phyloP scores from a whole-genome alignment of 2,113 vertebrate genomes.

The Gobiocypris rarus region DNA sequence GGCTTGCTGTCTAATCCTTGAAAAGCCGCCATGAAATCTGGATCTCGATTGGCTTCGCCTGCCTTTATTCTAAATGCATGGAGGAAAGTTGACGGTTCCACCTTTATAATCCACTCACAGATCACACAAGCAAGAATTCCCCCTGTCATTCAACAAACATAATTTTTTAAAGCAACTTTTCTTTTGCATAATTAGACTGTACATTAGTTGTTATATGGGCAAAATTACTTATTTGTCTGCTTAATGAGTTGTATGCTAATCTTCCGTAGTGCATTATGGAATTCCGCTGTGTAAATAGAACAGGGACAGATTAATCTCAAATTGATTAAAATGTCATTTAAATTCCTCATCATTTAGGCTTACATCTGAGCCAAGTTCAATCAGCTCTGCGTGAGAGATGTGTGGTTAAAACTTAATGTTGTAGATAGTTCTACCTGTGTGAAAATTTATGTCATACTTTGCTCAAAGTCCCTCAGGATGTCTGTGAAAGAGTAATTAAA shows the following conservation, averaged over 20 bases:
- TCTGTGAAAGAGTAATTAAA: conserved; percentile 25
- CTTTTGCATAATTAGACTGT: neutral
- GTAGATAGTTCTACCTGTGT: conserved; percentile 34
- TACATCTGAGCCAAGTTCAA: conserved; percentile 33
- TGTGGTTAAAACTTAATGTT: conserved; percentile 35
- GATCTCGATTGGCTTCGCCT: conserved; percentile 58
- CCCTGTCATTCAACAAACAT: conserved; percentile 34
- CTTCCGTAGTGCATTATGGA: conserved; percentile 29
- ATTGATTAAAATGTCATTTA: conserved; percentile 54
- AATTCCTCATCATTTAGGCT: conserved; percentile 50
- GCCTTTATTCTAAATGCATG: conserved; percentile 59
- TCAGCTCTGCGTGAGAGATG: conserved; percentile 31
- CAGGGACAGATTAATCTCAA: conserved; percentile 45
- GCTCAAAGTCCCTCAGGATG: neutral
- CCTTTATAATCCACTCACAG: conserved; percentile 65
- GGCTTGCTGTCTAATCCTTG: conserved; percentile 62
- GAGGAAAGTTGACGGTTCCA: conserved; percentile 58
- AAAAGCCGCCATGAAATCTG: conserved; percentile 70
- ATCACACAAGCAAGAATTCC: conserved; percentile 59
- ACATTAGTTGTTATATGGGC: neutral
- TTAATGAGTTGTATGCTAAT: conserved; percentile 47
- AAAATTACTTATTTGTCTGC: conserved; percentile 29
- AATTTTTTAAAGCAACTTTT: conserved; percentile 30
- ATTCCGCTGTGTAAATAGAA: conserved; percentile 39
- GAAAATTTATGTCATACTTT: conserved; percentile 2